These are phyloP conservation scores for Meandrina meandrites DNA, from an alignment of 92 coral and sea anemone genomes.

Conservation along the genomic window DNA sequence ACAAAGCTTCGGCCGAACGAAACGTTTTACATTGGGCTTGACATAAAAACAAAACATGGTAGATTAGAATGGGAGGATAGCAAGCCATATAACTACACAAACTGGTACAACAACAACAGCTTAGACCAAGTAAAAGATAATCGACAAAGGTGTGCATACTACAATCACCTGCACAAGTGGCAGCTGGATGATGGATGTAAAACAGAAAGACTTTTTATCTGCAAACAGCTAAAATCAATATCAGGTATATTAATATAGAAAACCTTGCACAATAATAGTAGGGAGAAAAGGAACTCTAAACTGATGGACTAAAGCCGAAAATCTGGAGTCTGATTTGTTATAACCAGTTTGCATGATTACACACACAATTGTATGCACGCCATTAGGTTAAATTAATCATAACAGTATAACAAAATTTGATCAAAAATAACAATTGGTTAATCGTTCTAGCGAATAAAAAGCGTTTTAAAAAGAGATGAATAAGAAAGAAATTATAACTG, in stretches of 20 bases:
- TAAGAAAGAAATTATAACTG: too few relatives aligned
- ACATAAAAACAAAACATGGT: neutral
- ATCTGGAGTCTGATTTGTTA: too few relatives aligned
- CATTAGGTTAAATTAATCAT: too few relatives aligned
- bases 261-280: neutral
- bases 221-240: neutral
- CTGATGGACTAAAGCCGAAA: too few relatives aligned
- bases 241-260: neutral
- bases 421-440: too few relatives aligned
- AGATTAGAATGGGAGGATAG: neutral
- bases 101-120: slow-evolving; percentile 17
- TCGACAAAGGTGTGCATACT: slow-evolving; percentile 5
- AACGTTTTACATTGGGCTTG: slow-evolving; percentile 26
- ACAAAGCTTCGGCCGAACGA: slow-evolving; percentile 11
- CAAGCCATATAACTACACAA: slow-evolving; percentile 20
- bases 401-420: too few relatives aligned
- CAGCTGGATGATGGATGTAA: neutral
- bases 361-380: too few relatives aligned
- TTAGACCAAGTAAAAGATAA: neutral
- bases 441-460: too few relatives aligned
- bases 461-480: too few relatives aligned
- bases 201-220: slow-evolving; percentile 9
- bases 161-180: slow-evolving; percentile 24
- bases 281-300: too few relatives aligned
- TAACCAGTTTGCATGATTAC: too few relatives aligned